Evolutionary conservation across 2,113 vertebrate species (phyloP), one percentile per base, ranked within the genome.

Genomic region (Macrotus californicus): DNA sequence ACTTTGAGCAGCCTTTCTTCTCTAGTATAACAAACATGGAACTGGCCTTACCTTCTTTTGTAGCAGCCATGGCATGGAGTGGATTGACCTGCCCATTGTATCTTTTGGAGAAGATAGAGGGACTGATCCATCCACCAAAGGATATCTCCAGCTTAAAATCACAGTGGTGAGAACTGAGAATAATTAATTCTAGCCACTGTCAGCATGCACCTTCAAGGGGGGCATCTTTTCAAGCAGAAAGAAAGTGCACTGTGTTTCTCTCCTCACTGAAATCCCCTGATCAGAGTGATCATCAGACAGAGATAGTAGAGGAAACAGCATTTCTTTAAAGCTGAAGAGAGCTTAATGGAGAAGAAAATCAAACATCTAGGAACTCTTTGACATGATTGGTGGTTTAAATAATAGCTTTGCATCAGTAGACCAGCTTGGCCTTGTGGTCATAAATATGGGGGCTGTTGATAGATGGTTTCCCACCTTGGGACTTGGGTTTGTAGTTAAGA

Each of bases 381-480:
- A 46, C 3, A 0, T 29, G 29, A 50, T 29, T 39, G 24, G 22
- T 21, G n/a, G 36, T 66, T 87, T 87, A 64, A 88, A 87, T 64
- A 59, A 79, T 31, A 14, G 73, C 75, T 77, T 52, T 93, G 70
- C 83, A 54, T 59, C 52, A 24, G 1, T 85, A 67, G 67, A 79
- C 10, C 54, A 75, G 56, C 34, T 56, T 14, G 77, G 54, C 50
- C 46, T 41, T 13, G 50, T 31, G 69, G 15, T 54, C 48, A 0
- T 96, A 96, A 96, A 96, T 92, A 89, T 3, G 29, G 36, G 34
- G 46, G 80, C 76, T 89, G 86, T 75, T 76, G 95, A 95, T 67
- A 97, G 67, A 89, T 1, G 19, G 69, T 82, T 86, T 94, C 85
- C 90, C 88, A 92, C 82, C 92, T 79, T 72, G 91, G 86, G 90